Conservation (phyloP, 1,140 invertebrate genomes). For the Cardiocondyla obscurior region DNA sequence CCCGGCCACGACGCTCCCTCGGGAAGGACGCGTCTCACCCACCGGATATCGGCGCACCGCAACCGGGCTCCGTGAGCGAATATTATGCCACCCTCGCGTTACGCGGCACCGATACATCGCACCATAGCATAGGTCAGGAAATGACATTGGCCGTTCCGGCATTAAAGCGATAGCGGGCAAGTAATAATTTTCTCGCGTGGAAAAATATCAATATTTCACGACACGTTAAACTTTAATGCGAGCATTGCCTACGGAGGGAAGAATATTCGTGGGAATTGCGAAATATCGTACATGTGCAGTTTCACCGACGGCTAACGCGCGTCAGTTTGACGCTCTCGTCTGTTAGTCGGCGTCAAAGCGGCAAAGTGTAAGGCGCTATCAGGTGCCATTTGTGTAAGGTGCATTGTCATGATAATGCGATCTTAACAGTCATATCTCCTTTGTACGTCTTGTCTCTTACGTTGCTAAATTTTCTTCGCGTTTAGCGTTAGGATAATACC, state of each 20-base stretch:
- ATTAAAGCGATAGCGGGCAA: slow-evolving; percentile 17
- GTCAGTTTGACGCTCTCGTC: slow-evolving; percentile 18
- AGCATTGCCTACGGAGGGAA: not conserved
- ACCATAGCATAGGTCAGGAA: not conserved
- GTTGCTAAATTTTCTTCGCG: not conserved
- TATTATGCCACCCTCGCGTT: slow-evolving; percentile 10
- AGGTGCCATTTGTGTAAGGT: not conserved
- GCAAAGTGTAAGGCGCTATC: not conserved
- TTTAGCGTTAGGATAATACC: not conserved
- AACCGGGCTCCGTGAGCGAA: not conserved
- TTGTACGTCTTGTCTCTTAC: not conserved
- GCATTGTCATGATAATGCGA: slow-evolving; percentile 19
- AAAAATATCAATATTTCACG: not conserved
- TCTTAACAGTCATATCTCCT: not conserved
- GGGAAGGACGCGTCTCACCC: slow-evolving; percentile 14
- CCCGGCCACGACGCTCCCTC: slow-evolving; percentile 14
- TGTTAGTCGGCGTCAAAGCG: slow-evolving; percentile 17
- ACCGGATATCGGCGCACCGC: slow-evolving; percentile 58
- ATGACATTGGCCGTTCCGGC: slow-evolving; percentile 13
- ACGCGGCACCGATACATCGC: not conserved
- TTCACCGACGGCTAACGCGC: not conserved
- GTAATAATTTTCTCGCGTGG: not conserved
- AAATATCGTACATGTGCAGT: slow-evolving; percentile 9
- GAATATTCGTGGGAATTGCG: slow-evolving; percentile 11
- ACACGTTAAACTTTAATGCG: slow-evolving; percentile 28